Evolutionary conservation across 2,888 invertebrate genomes (phyloP).

Genomic region (Onchidella celtica): DNA sequence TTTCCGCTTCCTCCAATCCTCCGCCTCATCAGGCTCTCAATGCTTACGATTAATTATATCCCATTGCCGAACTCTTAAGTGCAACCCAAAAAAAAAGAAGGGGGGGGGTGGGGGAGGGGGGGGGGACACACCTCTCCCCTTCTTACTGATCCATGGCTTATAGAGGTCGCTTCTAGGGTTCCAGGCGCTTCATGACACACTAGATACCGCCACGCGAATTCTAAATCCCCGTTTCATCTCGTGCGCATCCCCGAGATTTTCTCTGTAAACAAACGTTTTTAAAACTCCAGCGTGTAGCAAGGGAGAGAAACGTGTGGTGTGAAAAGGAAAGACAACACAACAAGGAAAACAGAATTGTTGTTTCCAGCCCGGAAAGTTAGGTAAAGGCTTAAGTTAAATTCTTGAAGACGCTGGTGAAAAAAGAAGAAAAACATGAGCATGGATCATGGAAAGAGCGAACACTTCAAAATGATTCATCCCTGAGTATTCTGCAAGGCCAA

Average conservation of each 20-base stretch:
- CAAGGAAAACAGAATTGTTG: background rate
- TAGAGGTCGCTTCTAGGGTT: background rate
- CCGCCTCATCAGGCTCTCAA: background rate
- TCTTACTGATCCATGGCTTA: background rate
- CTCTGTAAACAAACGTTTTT: background rate
- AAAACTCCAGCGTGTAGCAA: background rate
- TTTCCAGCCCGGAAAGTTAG: background rate
- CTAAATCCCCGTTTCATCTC: slow-evolving; percentile 18
- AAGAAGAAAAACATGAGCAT: background rate
- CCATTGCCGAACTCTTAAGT: background rate
- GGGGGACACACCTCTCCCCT: background rate
- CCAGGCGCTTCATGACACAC: slow-evolving; percentile 11
- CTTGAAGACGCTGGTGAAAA: too few relatives aligned
- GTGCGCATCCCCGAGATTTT: background rate
- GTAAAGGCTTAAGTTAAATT: background rate
- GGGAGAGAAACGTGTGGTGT: background rate
- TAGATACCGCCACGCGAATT: slow-evolving; percentile 22
- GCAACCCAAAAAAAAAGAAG: background rate
- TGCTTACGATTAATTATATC: background rate
- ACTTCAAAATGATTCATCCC: background rate
- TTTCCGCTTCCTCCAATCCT: too few relatives aligned
- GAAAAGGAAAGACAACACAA: background rate
- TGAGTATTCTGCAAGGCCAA: too few relatives aligned
- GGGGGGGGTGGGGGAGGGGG: too few relatives aligned
- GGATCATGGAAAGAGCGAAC: background rate